These are phyloP conservation scores for Hypselothyrea guttata DNA, from an alignment of 2,888 invertebrate genomes.

Conservation along the genomic window DNA sequence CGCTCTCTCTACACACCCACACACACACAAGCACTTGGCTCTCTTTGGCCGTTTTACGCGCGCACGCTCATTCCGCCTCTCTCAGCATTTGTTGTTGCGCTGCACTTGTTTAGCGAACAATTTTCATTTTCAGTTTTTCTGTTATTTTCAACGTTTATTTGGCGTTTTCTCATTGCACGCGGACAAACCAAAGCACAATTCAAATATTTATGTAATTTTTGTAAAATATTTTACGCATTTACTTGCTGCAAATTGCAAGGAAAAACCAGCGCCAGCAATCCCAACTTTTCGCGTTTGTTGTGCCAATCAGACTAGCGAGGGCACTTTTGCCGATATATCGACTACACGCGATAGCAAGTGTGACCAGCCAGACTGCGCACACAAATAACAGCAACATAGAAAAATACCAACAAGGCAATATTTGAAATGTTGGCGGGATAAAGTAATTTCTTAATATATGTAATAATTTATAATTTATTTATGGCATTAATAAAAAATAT, in stretches of 20 bases:
- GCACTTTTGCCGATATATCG: no score
- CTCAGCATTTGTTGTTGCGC: constrained; percentile 37
- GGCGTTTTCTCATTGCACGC: neutral
- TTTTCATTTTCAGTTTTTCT: constrained; percentile 6
- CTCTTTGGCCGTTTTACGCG: constrained; percentile 15
- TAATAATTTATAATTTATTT: no score
- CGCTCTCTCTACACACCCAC: constrained; percentile 16
- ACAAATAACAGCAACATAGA: no score
- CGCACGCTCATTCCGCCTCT: constrained; percentile 39
- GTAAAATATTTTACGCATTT: constrained; percentile 27
- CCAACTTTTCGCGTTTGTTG: constrained; percentile 67
- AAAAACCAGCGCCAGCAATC: constrained; percentile 50
- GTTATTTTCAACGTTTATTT: neutral
- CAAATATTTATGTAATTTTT: constrained; percentile 12
- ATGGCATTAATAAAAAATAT: no score
- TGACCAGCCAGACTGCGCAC: no score
- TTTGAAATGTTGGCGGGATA: no score
- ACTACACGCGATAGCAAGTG: no score
- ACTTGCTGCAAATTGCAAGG: constrained; percentile 52
- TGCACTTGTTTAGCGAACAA: constrained; percentile 54
- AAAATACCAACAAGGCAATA: no score
- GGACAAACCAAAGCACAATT: neutral
- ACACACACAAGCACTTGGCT: constrained; percentile 24
- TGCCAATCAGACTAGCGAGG: constrained; percentile 62
- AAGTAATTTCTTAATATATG: no score